Percentiles rank a stretch among this genome's conserved stretches.
These are phyloP conservation scores for Euplagia quadripunctaria DNA, from an alignment of 2,888 invertebrate species.

Conservation along the genomic window DNA sequence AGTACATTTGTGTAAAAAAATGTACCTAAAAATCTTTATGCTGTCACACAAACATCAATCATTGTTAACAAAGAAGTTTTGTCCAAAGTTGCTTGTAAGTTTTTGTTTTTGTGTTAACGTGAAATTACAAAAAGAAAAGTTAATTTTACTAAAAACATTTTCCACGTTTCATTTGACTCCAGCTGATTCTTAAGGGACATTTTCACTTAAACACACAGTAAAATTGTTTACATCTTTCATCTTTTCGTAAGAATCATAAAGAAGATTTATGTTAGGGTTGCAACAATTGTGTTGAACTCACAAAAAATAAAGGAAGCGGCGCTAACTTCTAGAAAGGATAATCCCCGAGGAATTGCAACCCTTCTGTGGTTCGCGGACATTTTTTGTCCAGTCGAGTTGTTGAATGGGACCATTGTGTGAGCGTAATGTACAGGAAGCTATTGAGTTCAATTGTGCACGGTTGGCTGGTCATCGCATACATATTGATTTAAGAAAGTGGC, in stretches of 20 bases:
- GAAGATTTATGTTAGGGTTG: slow-evolving; percentile 58
- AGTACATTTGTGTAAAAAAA: slow-evolving; percentile 16
- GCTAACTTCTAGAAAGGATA: slow-evolving; percentile 75
- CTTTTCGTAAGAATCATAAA: slow-evolving; percentile 31
- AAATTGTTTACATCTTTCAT: slow-evolving; percentile 38
- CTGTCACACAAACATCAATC: slow-evolving; percentile 20
- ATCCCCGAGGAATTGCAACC: slow-evolving; percentile 77
- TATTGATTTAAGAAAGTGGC: slow-evolving; percentile 65
- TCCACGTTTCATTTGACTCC: neutral
- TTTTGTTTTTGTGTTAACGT: slow-evolving; percentile 3
- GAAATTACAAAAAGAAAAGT: neutral
- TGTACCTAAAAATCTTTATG: slow-evolving; percentile 5
- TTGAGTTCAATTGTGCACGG: slow-evolving; percentile 76
- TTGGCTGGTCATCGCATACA: slow-evolving; percentile 66
- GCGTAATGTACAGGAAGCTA: slow-evolving; percentile 79
- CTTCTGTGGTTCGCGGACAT: slow-evolving; percentile 60
- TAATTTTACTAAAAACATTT: neutral
- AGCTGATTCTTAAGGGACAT: slow-evolving; percentile 19
- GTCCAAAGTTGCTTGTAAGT: slow-evolving; percentile 9
- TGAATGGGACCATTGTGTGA: slow-evolving; percentile 78
- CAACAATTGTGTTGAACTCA: slow-evolving; percentile 53
- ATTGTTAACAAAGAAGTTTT: slow-evolving; percentile 18
- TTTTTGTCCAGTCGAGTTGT: slow-evolving; percentile 63
- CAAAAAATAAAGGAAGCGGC: slow-evolving; percentile 66
- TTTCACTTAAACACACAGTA: slow-evolving; percentile 29